Evolutionary conservation across 2,888 invertebrate species (phyloP).

Genomic region (Cyclophora albipunctata): DNA sequence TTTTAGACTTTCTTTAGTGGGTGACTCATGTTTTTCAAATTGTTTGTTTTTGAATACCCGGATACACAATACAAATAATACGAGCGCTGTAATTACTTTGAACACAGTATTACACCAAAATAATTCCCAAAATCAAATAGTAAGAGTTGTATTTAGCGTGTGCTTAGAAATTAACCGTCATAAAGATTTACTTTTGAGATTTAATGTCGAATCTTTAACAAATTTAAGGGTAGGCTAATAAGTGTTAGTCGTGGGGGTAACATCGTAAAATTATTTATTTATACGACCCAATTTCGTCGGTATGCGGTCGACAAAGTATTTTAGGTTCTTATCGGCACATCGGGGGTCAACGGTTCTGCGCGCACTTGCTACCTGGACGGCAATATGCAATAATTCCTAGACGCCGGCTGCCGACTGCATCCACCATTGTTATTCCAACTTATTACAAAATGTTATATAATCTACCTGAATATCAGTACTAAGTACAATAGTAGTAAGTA

Average conservation of each 20-base stretch:
- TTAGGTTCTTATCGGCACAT: slow-evolving; percentile 67
- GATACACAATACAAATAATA: too few species aligned
- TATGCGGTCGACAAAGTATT: slow-evolving; percentile 66
- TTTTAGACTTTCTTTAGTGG: too few species aligned
- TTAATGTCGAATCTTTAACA: slow-evolving; percentile 46
- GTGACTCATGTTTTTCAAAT: too few species aligned
- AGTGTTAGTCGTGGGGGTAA: slow-evolving; percentile 56
- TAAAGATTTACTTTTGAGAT: slow-evolving; percentile 36
- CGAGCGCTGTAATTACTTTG: too few species aligned
- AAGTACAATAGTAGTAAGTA: too few species aligned
- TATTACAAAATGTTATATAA: too few species aligned
- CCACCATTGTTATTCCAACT: too few species aligned
- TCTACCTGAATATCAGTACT: too few species aligned
- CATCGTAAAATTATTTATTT: slow-evolving; percentile 69
- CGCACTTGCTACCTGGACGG: slow-evolving; percentile 47
- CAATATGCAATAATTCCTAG: slow-evolving; percentile 26
- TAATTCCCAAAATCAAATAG: neutral
- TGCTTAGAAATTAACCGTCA: slow-evolving; percentile 34
- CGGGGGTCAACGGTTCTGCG: slow-evolving; percentile 65
- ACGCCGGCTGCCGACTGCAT: neutral
- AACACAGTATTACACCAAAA: too few species aligned
- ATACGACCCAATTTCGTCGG: slow-evolving; percentile 66
- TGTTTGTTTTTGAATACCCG: too few species aligned
- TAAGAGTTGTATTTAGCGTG: slow-evolving; percentile 25
- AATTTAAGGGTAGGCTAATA: slow-evolving; percentile 50